phyloP scores from a whole-genome alignment of 2,797 vertebrate species.

The Centroberyx gerrardi region DNA sequence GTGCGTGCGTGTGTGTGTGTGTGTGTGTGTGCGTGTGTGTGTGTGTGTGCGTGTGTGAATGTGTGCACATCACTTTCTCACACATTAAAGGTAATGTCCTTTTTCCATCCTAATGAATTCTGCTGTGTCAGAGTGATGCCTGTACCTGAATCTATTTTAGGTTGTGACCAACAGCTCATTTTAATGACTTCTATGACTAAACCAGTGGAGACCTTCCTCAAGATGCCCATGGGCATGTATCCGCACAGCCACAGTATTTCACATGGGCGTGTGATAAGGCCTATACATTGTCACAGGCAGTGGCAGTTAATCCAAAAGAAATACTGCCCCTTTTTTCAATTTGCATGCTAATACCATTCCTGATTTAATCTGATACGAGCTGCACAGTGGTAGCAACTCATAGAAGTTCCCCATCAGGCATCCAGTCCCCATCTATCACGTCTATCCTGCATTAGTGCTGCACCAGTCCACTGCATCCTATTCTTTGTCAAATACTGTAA shows the following conservation, averaged over 20 bases:
- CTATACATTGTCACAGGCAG: constrained; percentile 73
- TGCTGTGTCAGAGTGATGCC: constrained; percentile 68
- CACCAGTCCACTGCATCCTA: constrained; percentile 41
- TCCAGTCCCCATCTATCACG: constrained; percentile 40
- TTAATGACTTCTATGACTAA: constrained; percentile 70
- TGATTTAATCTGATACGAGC: constrained; percentile 80
- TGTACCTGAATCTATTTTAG: constrained; percentile 70
- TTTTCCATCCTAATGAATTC: constrained; percentile 50
- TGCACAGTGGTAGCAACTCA: constrained; percentile 73
- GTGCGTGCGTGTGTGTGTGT: constrained; percentile 3
- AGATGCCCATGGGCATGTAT: constrained; percentile 54
- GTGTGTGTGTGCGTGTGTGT: constrained; percentile 8
- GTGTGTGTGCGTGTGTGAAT: constrained; percentile 12
- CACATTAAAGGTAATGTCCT: constrained; percentile 12
- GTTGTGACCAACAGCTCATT: constrained; percentile 66
- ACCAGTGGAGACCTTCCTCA: constrained; percentile 53
- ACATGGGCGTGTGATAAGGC: constrained; percentile 70
- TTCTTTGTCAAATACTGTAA: constrained; percentile 52
- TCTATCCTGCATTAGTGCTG: constrained; percentile 57
- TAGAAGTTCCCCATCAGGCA: constrained; percentile 70
- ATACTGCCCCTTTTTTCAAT: constrained; percentile 82
- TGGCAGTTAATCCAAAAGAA: constrained; percentile 82
- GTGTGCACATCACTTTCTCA: constrained; percentile 26
- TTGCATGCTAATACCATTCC: constrained; percentile 84
- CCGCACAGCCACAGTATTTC: constrained; percentile 56